phyloP scores from a whole-genome alignment of 2,113 vertebrate genomes.

The Gopherus flavomarginatus region DNA sequence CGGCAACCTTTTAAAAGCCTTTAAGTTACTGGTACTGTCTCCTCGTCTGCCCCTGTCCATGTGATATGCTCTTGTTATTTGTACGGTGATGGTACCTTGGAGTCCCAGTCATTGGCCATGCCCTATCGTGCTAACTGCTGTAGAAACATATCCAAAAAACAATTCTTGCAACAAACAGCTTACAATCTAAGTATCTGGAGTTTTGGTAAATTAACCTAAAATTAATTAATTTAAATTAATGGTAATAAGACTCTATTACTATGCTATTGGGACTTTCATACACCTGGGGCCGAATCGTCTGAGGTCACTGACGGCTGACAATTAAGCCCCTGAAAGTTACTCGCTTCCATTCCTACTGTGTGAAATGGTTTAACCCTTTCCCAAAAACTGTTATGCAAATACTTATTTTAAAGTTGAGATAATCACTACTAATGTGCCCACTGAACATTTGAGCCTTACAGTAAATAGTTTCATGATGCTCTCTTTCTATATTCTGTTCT shows the following conservation, averaged over 20 bases:
- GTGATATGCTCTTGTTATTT: not conserved
- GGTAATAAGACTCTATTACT: not conserved
- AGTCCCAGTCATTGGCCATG: not conserved
- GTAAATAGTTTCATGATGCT: not conserved
- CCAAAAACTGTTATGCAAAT: not conserved
- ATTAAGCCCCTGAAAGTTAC: not conserved
- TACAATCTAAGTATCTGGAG: not conserved
- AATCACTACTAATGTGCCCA: not conserved
- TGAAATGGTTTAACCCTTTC: not conserved
- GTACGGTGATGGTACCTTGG: not conserved
- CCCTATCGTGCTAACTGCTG: not conserved
- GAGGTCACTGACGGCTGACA: not conserved
- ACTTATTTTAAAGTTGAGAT: not conserved
- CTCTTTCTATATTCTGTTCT: not conserved
- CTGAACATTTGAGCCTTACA: not conserved
- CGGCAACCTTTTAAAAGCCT: not conserved
- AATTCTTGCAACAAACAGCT: not conserved
- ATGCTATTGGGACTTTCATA: not conserved
- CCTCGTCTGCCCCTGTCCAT: not conserved
- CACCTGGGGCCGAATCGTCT: not conserved
- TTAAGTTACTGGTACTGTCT: not conserved
- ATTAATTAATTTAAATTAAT: not conserved
- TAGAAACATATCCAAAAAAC: not conserved
- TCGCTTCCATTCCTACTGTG: not conserved
- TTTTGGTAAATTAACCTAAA: not conserved